These are phyloP conservation scores for Polyommatus icarus DNA, from an alignment of 2,888 invertebrate genomes.

Conservation along the genomic window DNA sequence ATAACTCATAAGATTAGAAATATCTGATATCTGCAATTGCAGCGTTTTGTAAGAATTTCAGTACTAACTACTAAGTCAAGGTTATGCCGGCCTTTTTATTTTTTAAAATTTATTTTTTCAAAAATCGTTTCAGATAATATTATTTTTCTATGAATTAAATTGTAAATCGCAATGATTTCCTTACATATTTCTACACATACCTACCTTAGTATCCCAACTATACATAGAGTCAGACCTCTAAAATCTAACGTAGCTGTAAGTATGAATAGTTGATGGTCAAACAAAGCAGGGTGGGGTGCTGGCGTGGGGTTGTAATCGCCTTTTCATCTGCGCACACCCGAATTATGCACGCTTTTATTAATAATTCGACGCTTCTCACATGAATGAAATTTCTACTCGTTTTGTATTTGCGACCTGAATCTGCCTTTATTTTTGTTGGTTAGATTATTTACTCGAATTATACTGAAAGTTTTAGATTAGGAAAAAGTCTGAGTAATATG, in stretches of 20 bases:
- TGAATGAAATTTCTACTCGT: constrained; percentile 41
- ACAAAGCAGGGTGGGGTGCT: constrained; percentile 45
- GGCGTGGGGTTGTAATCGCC: constrained; percentile 48
- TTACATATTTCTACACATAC: not conserved
- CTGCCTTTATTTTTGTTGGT: not conserved
- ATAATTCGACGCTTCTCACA: constrained; percentile 49
- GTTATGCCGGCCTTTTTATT: too few species aligned
- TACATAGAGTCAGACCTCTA: constrained; percentile 7
- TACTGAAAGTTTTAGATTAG: not conserved
- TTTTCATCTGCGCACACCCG: constrained; percentile 50
- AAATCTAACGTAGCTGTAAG: constrained; percentile 50
- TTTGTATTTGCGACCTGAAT: constrained; percentile 10
- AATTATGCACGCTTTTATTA: constrained; percentile 68
- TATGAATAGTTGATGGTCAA: constrained; percentile 55
- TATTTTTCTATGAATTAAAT: not conserved
- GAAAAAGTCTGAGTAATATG: not conserved
- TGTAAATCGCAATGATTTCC: not conserved
- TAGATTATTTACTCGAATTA: not conserved
- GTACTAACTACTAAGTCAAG: too few species aligned
- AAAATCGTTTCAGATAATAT: too few species aligned
- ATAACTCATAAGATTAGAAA: too few species aligned
- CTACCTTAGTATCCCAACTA: not conserved
- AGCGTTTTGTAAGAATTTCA: too few species aligned
- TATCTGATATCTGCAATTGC: too few species aligned
- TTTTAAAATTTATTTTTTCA: too few species aligned